Percentiles rank a stretch among this genome's conserved stretches.
Conservation (phyloP, 2,113 vertebrate species). For the Tautogolabrus adspersus region DNA sequence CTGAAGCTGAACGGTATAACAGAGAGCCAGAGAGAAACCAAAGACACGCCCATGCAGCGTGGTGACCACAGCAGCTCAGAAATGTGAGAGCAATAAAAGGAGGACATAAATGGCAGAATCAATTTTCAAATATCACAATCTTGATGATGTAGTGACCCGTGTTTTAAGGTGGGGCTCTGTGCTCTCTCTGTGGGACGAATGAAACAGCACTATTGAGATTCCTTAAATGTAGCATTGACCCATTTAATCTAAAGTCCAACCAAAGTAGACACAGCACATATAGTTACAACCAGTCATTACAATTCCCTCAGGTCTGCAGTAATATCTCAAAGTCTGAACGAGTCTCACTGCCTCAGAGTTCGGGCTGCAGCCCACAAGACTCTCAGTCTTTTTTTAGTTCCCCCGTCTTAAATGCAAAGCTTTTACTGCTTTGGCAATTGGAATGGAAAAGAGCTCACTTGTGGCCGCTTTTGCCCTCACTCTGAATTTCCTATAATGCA, state of each 20-base stretch:
- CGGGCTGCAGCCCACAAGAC: conserved; percentile 19
- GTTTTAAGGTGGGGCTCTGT: too few species aligned
- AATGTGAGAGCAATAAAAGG: neutral
- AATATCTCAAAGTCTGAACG: conserved; percentile 3
- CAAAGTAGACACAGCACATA: neutral
- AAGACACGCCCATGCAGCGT: conserved; percentile 7
- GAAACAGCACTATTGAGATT: neutral
- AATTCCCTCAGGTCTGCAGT: conserved; percentile 3
- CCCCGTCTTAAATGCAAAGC: neutral
- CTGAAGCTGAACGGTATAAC: conserved; percentile 9
- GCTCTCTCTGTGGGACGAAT: too few species aligned
- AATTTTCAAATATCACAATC: neutral
- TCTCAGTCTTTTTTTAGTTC: neutral
- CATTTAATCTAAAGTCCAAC: conserved; percentile 5
- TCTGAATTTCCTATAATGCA: too few species aligned
- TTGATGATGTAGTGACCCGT: neutral
- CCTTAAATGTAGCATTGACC: neutral
- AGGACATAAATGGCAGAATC: neutral
- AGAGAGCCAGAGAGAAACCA: conserved; percentile 24
- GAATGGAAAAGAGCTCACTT: neutral
- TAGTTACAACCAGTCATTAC: conserved; percentile 23
- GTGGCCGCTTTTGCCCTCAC: too few species aligned
- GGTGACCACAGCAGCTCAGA: conserved; percentile 20
- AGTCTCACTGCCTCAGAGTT: conserved; percentile 5
- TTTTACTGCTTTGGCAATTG: neutral